phyloP scores from a whole-genome alignment of 1,140 invertebrate genomes.

The Drosophila varians region DNA sequence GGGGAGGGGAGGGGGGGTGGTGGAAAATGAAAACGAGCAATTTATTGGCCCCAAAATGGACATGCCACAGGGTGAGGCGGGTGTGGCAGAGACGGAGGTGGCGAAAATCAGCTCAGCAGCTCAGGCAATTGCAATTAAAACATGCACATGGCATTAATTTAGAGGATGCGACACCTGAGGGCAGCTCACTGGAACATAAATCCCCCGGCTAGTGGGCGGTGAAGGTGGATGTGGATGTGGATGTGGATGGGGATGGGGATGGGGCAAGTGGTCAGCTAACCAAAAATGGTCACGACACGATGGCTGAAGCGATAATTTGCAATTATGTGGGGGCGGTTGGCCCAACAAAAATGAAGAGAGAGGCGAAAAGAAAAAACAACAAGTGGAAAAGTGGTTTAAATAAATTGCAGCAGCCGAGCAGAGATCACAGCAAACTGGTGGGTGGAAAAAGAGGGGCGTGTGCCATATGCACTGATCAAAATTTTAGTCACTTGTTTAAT shows the following conservation, averaged over 20 bases:
- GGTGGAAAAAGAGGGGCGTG: background rate
- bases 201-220: constrained; percentile 8
- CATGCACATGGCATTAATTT: constrained; percentile 75
- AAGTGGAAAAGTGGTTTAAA: constrained; percentile 57
- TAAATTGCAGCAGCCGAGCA: constrained; percentile 56
- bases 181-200: constrained; percentile 56
- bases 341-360: constrained; percentile 11
- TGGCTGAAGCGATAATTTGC: constrained; percentile 71
- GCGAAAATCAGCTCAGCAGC: constrained; percentile 49
- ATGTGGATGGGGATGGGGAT: background rate
- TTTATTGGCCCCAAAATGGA: constrained; percentile 66
- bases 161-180: constrained; percentile 64
- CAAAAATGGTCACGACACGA: constrained; percentile 57
- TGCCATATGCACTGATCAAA: background rate
- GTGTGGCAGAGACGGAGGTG: background rate
- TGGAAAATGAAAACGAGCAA: constrained; percentile 33
- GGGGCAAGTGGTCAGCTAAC: constrained; percentile 45
- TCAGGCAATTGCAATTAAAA: constrained; percentile 66
- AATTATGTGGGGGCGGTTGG: constrained; percentile 61
- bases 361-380: constrained; percentile 31
- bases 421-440: constrained; percentile 32
- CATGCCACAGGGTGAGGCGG: constrained; percentile 1
- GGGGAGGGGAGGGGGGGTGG: background rate
- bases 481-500: background rate
- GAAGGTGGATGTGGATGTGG: background rate